phyloP scores from a whole-genome alignment of 2,113 vertebrate species.

The Eublepharis macularius region DNA sequence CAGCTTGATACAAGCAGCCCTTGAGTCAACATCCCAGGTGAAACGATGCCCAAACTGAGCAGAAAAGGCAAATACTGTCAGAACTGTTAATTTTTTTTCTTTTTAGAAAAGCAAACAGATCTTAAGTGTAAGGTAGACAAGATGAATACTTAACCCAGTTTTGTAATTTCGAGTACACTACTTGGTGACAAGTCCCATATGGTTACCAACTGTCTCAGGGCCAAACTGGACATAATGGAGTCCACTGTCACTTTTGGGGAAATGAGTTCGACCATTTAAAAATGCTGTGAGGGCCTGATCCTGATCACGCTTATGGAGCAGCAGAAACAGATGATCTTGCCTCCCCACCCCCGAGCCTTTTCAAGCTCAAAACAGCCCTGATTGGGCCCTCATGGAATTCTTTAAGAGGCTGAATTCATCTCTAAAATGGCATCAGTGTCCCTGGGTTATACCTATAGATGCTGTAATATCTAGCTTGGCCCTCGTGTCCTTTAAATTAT shows the following conservation, averaged over 20 bases:
- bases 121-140: conserved; percentile 19
- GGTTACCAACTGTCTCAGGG: background rate
- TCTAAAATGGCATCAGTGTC: no score
- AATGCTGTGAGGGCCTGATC: no score
- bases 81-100: conserved; percentile 29
- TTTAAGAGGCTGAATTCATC: no score
- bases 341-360: no score
- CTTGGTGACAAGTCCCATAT: background rate
- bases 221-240: no score
- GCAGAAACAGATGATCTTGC: no score
- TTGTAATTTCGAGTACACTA: rapidly evolving
- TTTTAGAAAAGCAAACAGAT: conserved; percentile 7
- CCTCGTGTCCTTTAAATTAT: background rate
- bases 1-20: conserved; percentile 44
- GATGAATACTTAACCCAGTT: background rate
- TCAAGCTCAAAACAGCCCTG: no score
- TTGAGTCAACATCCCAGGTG: conserved; percentile 46
- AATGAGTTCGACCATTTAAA: no score
- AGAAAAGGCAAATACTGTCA: background rate
- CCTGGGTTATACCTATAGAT: no score
- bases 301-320: no score
- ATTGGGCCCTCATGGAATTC: no score
- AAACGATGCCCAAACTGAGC: conserved; percentile 42
- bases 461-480: background rate
- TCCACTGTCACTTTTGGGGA: no score